A percentile compares a stretch with the other conserved stretches of the same genome.
These are phyloP conservation scores for Antheraea yamamai DNA, from an alignment of 2,888 invertebrate species.

Conservation along the genomic window DNA sequence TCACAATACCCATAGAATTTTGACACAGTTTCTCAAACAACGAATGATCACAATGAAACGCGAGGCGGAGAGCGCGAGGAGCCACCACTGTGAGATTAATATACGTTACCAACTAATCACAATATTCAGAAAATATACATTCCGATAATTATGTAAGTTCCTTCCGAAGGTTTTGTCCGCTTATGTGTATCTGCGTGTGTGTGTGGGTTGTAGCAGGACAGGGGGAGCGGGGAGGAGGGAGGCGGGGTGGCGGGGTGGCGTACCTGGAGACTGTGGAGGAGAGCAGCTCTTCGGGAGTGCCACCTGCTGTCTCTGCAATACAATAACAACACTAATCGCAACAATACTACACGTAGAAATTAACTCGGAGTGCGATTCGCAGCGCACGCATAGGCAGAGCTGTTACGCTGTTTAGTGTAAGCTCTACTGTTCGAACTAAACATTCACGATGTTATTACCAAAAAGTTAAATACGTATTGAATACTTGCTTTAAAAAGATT, in stretches of 20 bases:
- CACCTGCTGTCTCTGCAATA: constrained; percentile 37
- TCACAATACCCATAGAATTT: background rate
- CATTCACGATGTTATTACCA: too few species aligned
- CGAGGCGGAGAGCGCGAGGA: background rate
- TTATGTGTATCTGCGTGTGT: background rate
- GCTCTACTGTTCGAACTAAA: too few species aligned
- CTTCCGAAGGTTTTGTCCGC: background rate
- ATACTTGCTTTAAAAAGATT: too few species aligned
- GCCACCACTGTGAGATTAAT: background rate
- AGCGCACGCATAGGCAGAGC: background rate
- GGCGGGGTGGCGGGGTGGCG: background rate
- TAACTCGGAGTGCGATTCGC: too few species aligned
- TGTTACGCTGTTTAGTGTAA: too few species aligned
- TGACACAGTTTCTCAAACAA: background rate
- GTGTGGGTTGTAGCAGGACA: background rate
- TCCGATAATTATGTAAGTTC: background rate
- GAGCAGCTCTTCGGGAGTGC: constrained; percentile 43
- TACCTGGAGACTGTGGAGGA: constrained; percentile 51
- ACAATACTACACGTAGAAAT: background rate
- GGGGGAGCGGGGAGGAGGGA: background rate
- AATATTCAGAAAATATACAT: background rate
- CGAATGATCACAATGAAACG: background rate
- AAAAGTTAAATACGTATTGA: too few species aligned
- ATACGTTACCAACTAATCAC: background rate
- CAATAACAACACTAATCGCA: background rate